Base-by-base conservation (phyloP, 2,113 vertebrate genomes). In the Anhinga rufa region DNA sequence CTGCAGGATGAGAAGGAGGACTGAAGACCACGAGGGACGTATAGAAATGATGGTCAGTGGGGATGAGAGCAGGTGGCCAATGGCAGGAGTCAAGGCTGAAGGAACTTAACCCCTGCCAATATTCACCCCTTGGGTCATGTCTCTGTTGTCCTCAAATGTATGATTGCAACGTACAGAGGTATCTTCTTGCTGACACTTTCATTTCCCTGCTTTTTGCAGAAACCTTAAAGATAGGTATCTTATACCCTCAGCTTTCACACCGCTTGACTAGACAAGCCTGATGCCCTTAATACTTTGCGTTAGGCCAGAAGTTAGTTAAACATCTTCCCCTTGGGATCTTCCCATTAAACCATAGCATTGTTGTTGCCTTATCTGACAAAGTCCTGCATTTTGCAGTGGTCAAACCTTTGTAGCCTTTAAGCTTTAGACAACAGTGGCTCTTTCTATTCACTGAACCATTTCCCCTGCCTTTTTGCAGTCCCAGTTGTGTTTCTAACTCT, bases 1-100 rank as follows among this genome's bases (percentile, higher is more conserved):
- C 99, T 99, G 77, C 24, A 65, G 86, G 54, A 55, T 55, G 40
- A 89, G 32, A 60, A 86, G 40, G 18, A 92, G 25, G 25, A 60
- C 29, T 74, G 64, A 77, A 42, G 49, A n/a, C 7, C 20, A 15
- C 6, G 4, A 13, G 55, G 82, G 49, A 16, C 1, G 3, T 5
- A 19, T 15, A 65, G 36, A 8, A 62, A 49, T 0, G 1, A 4
- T 17, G 60, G 24, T 32, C 36, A 3, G 26, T n/a, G 28, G 48
- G 25, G 28, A 8, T 10, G n/a, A 69, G 24, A 42, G 7, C 17
- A 90, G 51, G 17, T 1, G 3, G 46, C 2, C 17, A 22, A 18
- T 2, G 55, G 52, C 49, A 48, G 24, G 12, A 69, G 4, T 7
- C 13, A 0, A 3, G 20, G 17, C 2, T 74, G 70, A 36, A 86